These are phyloP conservation scores for Aelia acuminata DNA, from an alignment of 2,888 invertebrate genomes.

Conservation along the genomic window DNA sequence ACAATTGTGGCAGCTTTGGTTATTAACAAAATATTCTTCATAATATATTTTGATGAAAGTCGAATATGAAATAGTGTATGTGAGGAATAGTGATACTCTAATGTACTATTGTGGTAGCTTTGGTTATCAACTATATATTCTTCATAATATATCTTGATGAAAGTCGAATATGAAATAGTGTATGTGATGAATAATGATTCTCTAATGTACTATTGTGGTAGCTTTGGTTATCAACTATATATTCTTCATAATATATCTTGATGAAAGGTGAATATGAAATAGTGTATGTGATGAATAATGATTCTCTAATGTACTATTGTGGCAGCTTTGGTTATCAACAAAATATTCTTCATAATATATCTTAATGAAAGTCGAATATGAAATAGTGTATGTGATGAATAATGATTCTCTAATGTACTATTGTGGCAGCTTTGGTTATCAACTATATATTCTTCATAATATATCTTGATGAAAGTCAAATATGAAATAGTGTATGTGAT, in stretches of 20 bases:
- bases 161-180: background rate
- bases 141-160: background rate
- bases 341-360: background rate
- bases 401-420: too few species aligned
- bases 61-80: background rate
- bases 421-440: background rate
- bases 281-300: background rate
- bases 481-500: background rate
- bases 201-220: background rate
- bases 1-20: background rate
- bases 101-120: background rate
- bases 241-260: background rate
- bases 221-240: background rate
- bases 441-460: background rate
- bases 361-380: background rate
- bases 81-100: too few species aligned
- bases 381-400: background rate
- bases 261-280: background rate
- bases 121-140: background rate
- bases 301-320: too few species aligned
- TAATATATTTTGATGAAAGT: background rate
- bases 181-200: background rate
- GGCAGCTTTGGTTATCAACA: background rate
- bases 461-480: background rate
- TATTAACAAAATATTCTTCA: background rate